Evolutionary conservation across 2,113 vertebrate species (phyloP).

Genomic region (Dascyllus trimaculatus): DNA sequence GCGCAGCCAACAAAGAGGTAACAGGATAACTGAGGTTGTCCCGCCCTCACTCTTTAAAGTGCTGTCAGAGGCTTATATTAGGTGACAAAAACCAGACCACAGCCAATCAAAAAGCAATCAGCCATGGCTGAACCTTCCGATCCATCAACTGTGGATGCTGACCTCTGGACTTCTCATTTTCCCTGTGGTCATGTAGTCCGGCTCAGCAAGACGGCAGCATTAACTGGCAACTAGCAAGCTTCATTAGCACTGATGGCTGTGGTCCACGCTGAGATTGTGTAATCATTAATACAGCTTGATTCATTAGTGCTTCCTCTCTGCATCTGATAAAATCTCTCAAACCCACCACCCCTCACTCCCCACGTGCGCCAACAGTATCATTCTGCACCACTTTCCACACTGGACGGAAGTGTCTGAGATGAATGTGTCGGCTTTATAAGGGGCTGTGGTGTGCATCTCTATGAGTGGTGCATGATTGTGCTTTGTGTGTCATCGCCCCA

Average conservation of each 20-base stretch:
- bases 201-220: slow-evolving; percentile 13
- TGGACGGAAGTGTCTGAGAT: slow-evolving; percentile 14
- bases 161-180: slow-evolving; percentile 55
- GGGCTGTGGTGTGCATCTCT: not conserved
- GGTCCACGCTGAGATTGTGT: slow-evolving; percentile 6
- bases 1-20: slow-evolving; percentile 26
- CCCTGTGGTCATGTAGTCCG: slow-evolving; percentile 17
- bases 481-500: slow-evolving; percentile 16
- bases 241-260: slow-evolving; percentile 26
- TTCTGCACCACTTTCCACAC: slow-evolving; percentile 9
- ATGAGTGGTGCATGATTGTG: not conserved
- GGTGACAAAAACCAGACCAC: slow-evolving; percentile 38
- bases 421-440: slow-evolving; percentile 24
- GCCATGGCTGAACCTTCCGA: slow-evolving; percentile 29
- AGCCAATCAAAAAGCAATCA: slow-evolving; percentile 63
- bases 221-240: not conserved
- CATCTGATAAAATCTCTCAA: slow-evolving; percentile 7
- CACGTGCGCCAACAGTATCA: slow-evolving; percentile 6
- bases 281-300: slow-evolving; percentile 20
- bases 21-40: slow-evolving; percentile 38
- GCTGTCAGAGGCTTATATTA: slow-evolving; percentile 20
- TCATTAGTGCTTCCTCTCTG: slow-evolving; percentile 1
- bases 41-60: slow-evolving; percentile 23
- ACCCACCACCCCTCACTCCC: not conserved
- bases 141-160: slow-evolving; percentile 40